Conservation (phyloP, 2,888 invertebrate genomes). For the Biston stratarius region DNA sequence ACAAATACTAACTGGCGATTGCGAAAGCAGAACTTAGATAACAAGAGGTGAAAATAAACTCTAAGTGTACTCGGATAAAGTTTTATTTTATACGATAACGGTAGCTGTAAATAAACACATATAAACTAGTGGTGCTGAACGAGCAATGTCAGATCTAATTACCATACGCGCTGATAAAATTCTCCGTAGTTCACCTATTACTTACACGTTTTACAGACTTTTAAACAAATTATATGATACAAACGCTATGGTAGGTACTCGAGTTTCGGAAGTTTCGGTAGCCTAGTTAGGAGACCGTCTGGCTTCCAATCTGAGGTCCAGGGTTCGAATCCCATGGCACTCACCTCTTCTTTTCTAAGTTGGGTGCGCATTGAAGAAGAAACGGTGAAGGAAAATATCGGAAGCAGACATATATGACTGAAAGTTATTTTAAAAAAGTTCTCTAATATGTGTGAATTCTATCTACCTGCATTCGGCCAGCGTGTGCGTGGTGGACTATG, state of each 20-base stretch:
- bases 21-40: constrained; percentile 4
- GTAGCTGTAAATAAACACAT: not conserved
- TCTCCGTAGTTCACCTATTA: not conserved
- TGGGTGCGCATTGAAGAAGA: too few species aligned
- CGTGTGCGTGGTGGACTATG: too few species aligned
- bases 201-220: not conserved
- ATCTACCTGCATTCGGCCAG: too few species aligned
- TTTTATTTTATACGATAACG: not conserved
- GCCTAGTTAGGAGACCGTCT: too few species aligned
- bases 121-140: constrained; percentile 8
- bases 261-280: too few species aligned
- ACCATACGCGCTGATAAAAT: constrained; percentile 27
- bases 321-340: too few species aligned
- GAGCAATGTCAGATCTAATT: constrained; percentile 39
- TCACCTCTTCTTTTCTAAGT: too few species aligned
- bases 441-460: too few species aligned
- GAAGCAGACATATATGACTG: too few species aligned
- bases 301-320: too few species aligned
- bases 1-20: constrained; percentile 26
- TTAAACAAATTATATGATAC: not conserved
- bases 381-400: too few species aligned
- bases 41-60: constrained; percentile 2
- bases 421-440: too few species aligned
- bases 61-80: not conserved
- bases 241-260: not conserved